Evolutionary conservation across 2,888 invertebrate species (phyloP), one percentile per base, ranked within the genome.

Genomic region (Noctua pronuba): DNA sequence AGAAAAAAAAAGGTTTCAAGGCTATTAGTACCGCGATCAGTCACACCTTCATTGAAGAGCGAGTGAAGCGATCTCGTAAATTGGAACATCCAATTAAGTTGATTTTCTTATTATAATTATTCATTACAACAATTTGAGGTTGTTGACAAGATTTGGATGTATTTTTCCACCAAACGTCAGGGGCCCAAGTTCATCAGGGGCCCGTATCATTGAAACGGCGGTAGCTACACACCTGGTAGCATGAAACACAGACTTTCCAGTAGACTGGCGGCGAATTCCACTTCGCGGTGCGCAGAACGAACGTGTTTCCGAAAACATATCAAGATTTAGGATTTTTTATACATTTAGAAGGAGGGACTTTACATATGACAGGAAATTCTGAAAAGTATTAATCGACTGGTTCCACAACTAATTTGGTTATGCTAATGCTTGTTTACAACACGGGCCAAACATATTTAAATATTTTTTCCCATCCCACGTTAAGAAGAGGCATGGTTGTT

Each of bases 351-450:
- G 21, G 21, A 46, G 55, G 68, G 21, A 49, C 28, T 80, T 80
- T 68, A 44, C 38, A 31, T 16, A 2, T 24, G 35, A 72, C 28
- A 46, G 78, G 62, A 31, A 62, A 49, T 41, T 78, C 35, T 58
- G 55, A 24, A 24, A 64, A 41, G 18, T 38, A 60, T 60, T n/a
- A 62, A 46, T 1, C 41, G 38, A 67, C 38, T 71, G 38, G 70
- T 79, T 62, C 10, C 28, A 55, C 75, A 65, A 62, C 41, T 69
- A 31, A 44, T 28, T 31, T 69, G 66, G 66, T 82, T 86, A 84
- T 86, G 84, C 65, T 67, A 84, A 86, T 86, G 10, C 41, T 62
- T 84, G 79, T 79, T 86, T 74, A 82, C 75, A 52, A 73, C 49
- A 52, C 24, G n/a, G 52, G 10, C 24, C 10, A 55, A 13, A 1